Percentiles rank a stretch among this genome's conserved stretches.
Conservation (phyloP, 2,113 vertebrate genomes). For the Oreochromis aureus region DNA sequence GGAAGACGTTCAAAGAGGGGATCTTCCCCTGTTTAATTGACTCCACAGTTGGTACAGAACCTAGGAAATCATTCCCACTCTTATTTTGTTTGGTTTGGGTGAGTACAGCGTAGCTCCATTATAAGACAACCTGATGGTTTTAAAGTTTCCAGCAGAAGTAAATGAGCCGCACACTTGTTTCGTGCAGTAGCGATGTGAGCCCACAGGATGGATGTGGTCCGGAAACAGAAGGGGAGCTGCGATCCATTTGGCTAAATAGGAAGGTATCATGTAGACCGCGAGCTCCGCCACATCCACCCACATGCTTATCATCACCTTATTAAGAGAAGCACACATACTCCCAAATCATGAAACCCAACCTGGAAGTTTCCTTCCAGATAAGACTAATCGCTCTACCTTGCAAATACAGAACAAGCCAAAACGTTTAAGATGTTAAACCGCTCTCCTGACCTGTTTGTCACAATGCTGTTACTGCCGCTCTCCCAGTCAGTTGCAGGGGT, state of each 20-base stretch:
- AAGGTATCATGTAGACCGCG: conserved; percentile 43
- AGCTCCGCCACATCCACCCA: conserved; percentile 37
- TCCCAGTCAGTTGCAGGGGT: conserved; percentile 89
- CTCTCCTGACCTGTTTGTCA: conserved; percentile 74
- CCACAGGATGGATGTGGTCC: conserved; percentile 36
- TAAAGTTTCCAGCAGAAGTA: conserved; percentile 13
- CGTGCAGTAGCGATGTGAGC: not conserved
- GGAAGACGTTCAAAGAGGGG: not conserved
- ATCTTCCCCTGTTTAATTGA: not conserved
- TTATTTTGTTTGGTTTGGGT: conserved; percentile 26
- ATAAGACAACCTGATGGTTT: conserved; percentile 22
- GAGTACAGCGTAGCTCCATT: not conserved
- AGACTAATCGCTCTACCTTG: conserved; percentile 32
- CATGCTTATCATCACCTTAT: conserved; percentile 40
- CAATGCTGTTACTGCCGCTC: conserved; percentile 96
- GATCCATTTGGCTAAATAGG: conserved; percentile 37
- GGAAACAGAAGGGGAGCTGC: conserved; percentile 18
- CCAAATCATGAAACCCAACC: conserved; percentile 26
- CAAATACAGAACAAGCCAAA: not conserved
- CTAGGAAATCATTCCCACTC: conserved; percentile 16
- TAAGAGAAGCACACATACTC: conserved; percentile 25
- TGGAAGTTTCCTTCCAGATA: conserved; percentile 1
- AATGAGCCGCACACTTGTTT: conserved; percentile 5
- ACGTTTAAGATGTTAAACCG: not conserved
- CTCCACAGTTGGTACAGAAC: conserved; percentile 10